phyloP scores from a whole-genome alignment of 2,797 vertebrate genomes.

The Aulostomus chinensis region DNA sequence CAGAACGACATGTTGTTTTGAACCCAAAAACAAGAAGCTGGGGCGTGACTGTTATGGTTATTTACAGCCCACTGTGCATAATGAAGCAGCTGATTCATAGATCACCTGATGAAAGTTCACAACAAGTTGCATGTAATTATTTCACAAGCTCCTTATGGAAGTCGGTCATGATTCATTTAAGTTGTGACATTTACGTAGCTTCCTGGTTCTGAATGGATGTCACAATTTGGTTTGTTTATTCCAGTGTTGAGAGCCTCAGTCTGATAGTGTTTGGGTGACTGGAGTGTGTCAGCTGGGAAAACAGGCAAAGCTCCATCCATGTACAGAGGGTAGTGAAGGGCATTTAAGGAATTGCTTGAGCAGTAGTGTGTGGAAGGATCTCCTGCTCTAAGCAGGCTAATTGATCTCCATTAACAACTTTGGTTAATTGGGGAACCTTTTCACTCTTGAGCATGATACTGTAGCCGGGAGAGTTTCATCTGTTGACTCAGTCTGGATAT shows the following conservation, averaged over 20 bases:
- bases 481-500: neutral
- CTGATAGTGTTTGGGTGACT: slow-evolving; percentile 32
- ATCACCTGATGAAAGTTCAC: slow-evolving; percentile 8
- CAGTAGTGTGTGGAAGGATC: neutral
- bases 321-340: slow-evolving; percentile 34
- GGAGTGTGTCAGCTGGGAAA: slow-evolving; percentile 21
- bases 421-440: slow-evolving; percentile 43
- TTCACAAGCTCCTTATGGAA: slow-evolving; percentile 3
- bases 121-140: slow-evolving; percentile 8
- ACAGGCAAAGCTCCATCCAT: slow-evolving; percentile 31
- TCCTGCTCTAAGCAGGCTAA: slow-evolving; percentile 61
- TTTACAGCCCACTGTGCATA: slow-evolving; percentile 6
- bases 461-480: neutral
- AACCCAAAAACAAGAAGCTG: neutral
- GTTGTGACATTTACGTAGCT: neutral
- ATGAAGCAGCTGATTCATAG: slow-evolving; percentile 3
- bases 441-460: slow-evolving; percentile 44
- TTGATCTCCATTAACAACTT: slow-evolving; percentile 74
- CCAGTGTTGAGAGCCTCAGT: slow-evolving; percentile 30
- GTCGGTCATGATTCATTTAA: neutral
- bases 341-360: slow-evolving; percentile 28
- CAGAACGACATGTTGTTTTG: neutral
- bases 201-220: slow-evolving; percentile 3
- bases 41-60: neutral
- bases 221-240: slow-evolving; percentile 31